Base-by-base conservation (phyloP, 1,140 invertebrate genomes). In the Asobara japonica region DNA sequence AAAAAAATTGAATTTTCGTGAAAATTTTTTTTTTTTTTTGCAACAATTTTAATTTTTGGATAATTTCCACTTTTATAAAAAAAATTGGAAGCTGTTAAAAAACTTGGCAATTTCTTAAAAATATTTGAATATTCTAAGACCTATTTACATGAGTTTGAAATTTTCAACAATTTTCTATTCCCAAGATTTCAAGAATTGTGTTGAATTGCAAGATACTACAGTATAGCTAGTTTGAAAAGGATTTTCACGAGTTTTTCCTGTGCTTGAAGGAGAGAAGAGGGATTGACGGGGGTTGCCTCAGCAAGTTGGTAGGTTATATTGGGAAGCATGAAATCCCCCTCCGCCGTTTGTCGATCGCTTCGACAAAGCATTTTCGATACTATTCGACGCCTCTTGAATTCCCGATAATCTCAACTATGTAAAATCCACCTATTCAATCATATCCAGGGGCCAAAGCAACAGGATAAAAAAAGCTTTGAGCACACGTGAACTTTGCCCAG, bases 291-390 rank as follows among this genome's bases (percentile, higher is more conserved):
- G 27, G 64, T 45, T 66, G 65, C 36, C 6, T 30, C 36, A 16
- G 48, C 27, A 41, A 29, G 36, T 27, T 36, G 22, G 36, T n/a
- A 22, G 38, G 22, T 25, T 66, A 45, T 66, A 48, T 41, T 45
- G 16, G 65, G 10, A 16, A 31, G 64, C 65, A 48, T 67, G 30
- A 72, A 72, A 72, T 72, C 64, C 48, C 41, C 62, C 25, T 38
- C 70, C 48, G 13, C 51, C 36, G 60, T 62, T 62, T 62, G 56
- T 31, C 22, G 45, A 30, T 56, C 69, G 33, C 31, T 41, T 70
- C 56, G 22, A 64, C 69, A 70, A 70, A 64, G 69, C 33, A 70
- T 70, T 70, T 70, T 72, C 62, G 70, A 72, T 65, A 72, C 64
- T 72, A 29, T 66, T 66, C 36, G 61, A 65, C 62, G 62, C 60